phyloP scores from a whole-genome alignment of 2,113 vertebrate species.

The Cebus imitator region DNA sequence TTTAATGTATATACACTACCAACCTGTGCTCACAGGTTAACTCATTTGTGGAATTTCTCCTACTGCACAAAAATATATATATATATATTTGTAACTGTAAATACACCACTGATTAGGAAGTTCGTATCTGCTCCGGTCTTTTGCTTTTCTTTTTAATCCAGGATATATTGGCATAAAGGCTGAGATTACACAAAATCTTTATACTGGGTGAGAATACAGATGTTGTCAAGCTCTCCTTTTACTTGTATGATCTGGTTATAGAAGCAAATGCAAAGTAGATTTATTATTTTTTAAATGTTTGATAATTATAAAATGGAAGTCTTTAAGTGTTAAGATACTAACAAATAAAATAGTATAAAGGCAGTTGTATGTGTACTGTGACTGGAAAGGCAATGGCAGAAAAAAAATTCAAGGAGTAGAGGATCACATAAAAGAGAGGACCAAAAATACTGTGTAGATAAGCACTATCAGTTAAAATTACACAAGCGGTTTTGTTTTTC shows the following conservation, averaged over 20 bases:
- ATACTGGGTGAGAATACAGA: neutral
- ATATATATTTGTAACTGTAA: neutral
- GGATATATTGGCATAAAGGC: neutral
- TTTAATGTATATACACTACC: neutral
- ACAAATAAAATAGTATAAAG: neutral
- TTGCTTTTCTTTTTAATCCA: constrained; percentile 18
- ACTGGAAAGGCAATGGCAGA: constrained; percentile 24
- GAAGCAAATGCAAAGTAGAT: constrained; percentile 13
- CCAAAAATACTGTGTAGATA: neutral
- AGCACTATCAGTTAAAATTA: neutral
- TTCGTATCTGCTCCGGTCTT: neutral
- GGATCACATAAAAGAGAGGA: neutral
- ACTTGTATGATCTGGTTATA: neutral
- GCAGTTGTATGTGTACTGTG: neutral
- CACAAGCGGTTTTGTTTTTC: neutral
- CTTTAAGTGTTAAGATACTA: neutral
- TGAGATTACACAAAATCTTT: neutral
- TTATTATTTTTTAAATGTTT: neutral
- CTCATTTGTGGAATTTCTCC: neutral
- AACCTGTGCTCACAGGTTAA: neutral
- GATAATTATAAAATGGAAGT: constrained; percentile 22
- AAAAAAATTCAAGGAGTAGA: neutral
- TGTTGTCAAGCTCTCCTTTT: neutral
- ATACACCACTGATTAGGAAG: neutral
- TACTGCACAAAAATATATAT: neutral